Conservation (phyloP, 2,888 invertebrate species). For the Balanococcus diminutus region DNA sequence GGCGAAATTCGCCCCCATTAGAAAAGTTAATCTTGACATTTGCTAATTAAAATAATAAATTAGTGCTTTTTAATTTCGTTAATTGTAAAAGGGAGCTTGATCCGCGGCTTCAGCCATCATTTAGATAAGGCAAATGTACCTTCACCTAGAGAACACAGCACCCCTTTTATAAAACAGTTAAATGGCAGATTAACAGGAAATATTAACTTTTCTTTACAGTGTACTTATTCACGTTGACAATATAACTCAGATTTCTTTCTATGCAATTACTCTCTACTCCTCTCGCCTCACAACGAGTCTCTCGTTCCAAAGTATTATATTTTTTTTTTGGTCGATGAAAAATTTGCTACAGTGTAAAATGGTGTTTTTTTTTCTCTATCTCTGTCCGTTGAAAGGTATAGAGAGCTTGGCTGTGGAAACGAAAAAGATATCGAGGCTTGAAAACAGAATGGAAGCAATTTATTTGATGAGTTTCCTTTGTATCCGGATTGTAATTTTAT, state of each 20-base stretch:
- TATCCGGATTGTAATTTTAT: slow-evolving; percentile 38
- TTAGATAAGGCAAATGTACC: slow-evolving; percentile 19
- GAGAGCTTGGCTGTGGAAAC: not conserved
- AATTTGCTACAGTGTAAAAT: not conserved
- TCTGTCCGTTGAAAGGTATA: not conserved
- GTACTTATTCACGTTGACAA: slow-evolving; percentile 6
- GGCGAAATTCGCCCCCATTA: slow-evolving; percentile 12
- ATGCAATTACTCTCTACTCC: not conserved
- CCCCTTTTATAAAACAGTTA: slow-evolving; percentile 1
- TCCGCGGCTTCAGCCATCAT: slow-evolving; percentile 36
- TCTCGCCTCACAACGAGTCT: not conserved
- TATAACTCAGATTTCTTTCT: slow-evolving; percentile 39
- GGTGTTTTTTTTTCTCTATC: not conserved
- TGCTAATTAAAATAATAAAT: slow-evolving; percentile 44
- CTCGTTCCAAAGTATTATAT: not conserved
- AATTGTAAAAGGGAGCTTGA: slow-evolving; percentile 40
- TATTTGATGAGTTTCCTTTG: slow-evolving; percentile 44
- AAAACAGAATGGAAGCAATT: slow-evolving; percentile 31
- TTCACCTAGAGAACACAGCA: not conserved
- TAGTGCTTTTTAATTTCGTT: slow-evolving; percentile 41
- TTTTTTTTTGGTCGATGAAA: not conserved
- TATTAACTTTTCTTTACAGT: slow-evolving; percentile 38
- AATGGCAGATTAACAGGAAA: slow-evolving; percentile 39
- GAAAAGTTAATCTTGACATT: slow-evolving; percentile 33
- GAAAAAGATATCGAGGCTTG: slow-evolving; percentile 18